Base-by-base conservation (phyloP, 1,140 invertebrate species). In the Condylostylus longicornis region DNA sequence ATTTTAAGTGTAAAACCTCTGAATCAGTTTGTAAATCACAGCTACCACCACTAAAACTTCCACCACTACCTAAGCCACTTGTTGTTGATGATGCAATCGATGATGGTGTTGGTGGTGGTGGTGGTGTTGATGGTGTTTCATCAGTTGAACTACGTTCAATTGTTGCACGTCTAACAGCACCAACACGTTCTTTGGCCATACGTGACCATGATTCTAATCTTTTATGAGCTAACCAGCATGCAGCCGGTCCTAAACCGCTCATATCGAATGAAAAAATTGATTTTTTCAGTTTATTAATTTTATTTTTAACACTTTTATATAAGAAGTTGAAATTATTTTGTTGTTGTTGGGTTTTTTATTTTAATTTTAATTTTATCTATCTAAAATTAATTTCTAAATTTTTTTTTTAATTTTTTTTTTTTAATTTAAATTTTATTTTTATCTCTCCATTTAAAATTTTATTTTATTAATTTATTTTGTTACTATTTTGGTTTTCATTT, bases 201-300 rank as follows among this genome's bases (percentile, higher is more conserved):
- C 70, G 62, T 2, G 75, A 75, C 74, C 76, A 77, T n/a, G 72
- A 74, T 53, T 77, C 74, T 9, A 77, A 63, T 35, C 74, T 61
- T 48, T 77, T 77, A 53, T 78, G 75, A 2, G 75, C 71, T 29
- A 75, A 68, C 74, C 75, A 77, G 43, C 73, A 74, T 41, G 73
- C 69, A 17, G 74, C 71, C 15, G 75, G 74, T 42, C 74, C 73
- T 38, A 75, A 55, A 33, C 71, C 72, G 51, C 72, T 74, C 72
- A 74, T 74, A 12, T 45, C 48, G n/a, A n/a, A n/a, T n/a, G n/a
- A n/a, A n/a, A n/a, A n/a, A n/a, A n/a, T n/a, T n/a, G n/a, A n/a
- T n/a, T 29, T 18, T 40, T 34, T 21, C 18, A 37, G 14, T 38
- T 37, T 34, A 33, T n/a, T 45, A 33, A 44, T 20, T 5, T 18